phyloP scores from a whole-genome alignment of 2,888 invertebrate species.

The Dexiosoma caninum region DNA sequence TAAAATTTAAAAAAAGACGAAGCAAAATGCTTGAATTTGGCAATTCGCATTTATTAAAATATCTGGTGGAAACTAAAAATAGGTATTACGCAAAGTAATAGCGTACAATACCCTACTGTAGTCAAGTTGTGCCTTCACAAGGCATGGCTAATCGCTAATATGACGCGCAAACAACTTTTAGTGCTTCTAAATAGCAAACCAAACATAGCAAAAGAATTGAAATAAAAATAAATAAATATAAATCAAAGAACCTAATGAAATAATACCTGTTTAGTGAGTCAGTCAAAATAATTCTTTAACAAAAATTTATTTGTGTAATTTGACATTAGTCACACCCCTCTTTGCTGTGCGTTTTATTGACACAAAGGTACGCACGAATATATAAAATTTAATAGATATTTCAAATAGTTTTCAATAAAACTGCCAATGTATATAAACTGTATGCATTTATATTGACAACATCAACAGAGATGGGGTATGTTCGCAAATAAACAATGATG shows the following conservation, averaged over 20 bases:
- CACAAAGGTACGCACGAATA: not conserved
- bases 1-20: not conserved
- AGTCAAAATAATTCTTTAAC: too few relatives aligned
- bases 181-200: too few relatives aligned
- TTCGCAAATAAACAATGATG: too few relatives aligned
- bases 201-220: too few relatives aligned
- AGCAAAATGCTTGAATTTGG: not conserved
- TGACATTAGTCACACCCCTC: too few relatives aligned
- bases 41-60: slow-evolving; percentile 1
- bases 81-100: not conserved
- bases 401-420: slow-evolving; percentile 27
- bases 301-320: too few relatives aligned
- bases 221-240: too few relatives aligned
- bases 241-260: too few relatives aligned
- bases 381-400: slow-evolving; percentile 26
- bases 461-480: not conserved
- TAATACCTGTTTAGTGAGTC: too few relatives aligned
- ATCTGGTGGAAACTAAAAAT: not conserved
- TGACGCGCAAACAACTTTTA: too few relatives aligned
- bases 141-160: not conserved
- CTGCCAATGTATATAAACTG: too few relatives aligned
- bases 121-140: not conserved
- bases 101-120: not conserved
- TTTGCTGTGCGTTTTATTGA: too few relatives aligned
- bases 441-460: not conserved